Evolutionary conservation across 1,140 invertebrate genomes (phyloP), one percentile per base, ranked within the genome.

Genomic region (Monomorium pharaonis): DNA sequence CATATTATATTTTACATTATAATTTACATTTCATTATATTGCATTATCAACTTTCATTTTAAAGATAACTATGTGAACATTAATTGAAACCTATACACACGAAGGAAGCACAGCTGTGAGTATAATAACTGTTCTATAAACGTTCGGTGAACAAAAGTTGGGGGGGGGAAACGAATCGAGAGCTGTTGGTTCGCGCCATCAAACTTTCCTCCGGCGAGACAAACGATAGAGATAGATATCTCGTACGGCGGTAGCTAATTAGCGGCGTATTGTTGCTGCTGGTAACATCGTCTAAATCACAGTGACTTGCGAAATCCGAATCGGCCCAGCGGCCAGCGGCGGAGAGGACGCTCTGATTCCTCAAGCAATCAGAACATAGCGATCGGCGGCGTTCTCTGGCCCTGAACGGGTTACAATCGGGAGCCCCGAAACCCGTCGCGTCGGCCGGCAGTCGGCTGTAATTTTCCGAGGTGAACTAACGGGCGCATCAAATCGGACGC

Each of bases 361-460:
- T 84, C 89, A 7, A 58, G 78, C 86, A 90, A 90, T 90, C 87
- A 90, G 89, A 90, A 90, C 89, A 90, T 90, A 63, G 89, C 89
- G 75, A 89, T 90, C 88, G 86, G 63, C 67, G 70, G 56, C 62
- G 70, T 37, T 77, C 60, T 86, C 74, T 63, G 83, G 63, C 58
- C 74, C 84, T 49, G 89, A 84, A 84, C 86, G 33, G 33, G 77
- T 86, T 89, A 84, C 84, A 30, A 65, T 85, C 72, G 87, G 62
- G 70, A 72, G 70, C 12, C 30, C 62, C 42, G 70, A 83, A 37
- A 24, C 70, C 24, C 37, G 60, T 44, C 63, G 33, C 37, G 60
- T 44, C 63, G 33, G 18, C 49, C n/a, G 12, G 16, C 27, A 80
- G 62, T 69, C 33, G 49, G 51, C 33, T 70, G 37, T 67, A 70